These are phyloP conservation scores for Eutolmus rufibarbis DNA, from an alignment of 2,888 invertebrate species.

Conservation along the genomic window DNA sequence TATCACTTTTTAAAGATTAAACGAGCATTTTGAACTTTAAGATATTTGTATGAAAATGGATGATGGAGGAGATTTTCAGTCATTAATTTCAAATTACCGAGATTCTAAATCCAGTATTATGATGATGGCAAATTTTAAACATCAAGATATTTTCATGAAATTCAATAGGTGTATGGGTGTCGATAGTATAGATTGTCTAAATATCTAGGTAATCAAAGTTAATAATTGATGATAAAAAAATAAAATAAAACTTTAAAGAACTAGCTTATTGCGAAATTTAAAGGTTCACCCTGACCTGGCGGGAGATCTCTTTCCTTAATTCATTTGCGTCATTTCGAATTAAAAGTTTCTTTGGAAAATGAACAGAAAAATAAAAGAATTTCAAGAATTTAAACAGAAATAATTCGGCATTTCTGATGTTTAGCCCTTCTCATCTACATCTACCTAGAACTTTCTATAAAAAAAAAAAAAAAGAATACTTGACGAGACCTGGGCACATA, in stretches of 20 bases:
- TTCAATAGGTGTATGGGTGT: too few relatives aligned
- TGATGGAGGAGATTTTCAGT: too few relatives aligned
- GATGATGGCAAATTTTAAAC: too few relatives aligned
- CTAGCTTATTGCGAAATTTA: background rate
- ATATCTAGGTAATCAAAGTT: background rate
- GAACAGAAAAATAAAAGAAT: conserved; percentile 27
- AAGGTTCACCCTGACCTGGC: background rate
- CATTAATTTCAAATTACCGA: too few relatives aligned
- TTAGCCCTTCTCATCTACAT: conserved; percentile 1
- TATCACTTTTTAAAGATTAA: too few relatives aligned
- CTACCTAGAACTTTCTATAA: background rate
- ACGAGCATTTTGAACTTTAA: too few relatives aligned
- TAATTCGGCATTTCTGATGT: background rate
- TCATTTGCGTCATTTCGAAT: conserved; percentile 11
- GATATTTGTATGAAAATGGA: too few relatives aligned
- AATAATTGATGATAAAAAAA: background rate
- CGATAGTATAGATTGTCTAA: too few relatives aligned
- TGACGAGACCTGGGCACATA: background rate
- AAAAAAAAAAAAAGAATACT: background rate
- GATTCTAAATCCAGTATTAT: too few relatives aligned
- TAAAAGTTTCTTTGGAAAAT: conserved; percentile 37
- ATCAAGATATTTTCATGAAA: too few relatives aligned
- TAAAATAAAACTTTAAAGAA: background rate
- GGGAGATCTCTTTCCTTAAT: background rate
- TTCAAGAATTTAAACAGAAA: conserved; percentile 21